These are phyloP conservation scores for Sycophila texana DNA, from an alignment of 2,888 invertebrate species.

Conservation along the genomic window DNA sequence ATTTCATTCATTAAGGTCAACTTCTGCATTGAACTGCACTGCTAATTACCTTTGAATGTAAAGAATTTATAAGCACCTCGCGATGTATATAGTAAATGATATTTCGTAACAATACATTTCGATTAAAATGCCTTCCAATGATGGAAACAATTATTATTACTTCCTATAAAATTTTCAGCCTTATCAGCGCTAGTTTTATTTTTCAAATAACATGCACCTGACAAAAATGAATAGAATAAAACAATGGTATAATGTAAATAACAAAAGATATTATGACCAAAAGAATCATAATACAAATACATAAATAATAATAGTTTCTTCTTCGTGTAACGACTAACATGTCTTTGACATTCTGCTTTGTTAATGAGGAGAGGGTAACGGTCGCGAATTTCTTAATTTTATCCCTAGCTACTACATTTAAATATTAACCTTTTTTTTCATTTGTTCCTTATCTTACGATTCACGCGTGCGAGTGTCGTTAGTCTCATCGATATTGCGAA, in stretches of 20 bases:
- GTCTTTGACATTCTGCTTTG: constrained; percentile 43
- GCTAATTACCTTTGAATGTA: constrained; percentile 16
- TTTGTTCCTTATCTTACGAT: constrained; percentile 55
- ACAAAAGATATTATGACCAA: constrained; percentile 51
- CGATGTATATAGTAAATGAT: constrained; percentile 41
- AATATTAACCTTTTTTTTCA: constrained; percentile 58
- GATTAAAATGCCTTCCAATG: constrained; percentile 38
- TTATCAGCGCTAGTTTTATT: constrained; percentile 30
- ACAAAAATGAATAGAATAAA: constrained; percentile 20
- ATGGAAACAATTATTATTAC: constrained; percentile 23
- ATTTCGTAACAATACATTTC: constrained; percentile 21
- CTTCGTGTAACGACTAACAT: constrained; percentile 36
- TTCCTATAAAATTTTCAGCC: constrained; percentile 44
- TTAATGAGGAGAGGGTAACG: constrained; percentile 49
- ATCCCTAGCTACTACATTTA: constrained; percentile 63
- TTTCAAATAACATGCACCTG: constrained; percentile 29
- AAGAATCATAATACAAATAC: constrained; percentile 48
- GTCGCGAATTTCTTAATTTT: constrained; percentile 56
- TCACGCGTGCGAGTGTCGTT: constrained; percentile 51
- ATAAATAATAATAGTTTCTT: constrained; percentile 39
- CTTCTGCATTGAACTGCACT: constrained; percentile 24
- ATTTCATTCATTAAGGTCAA: constrained; percentile 33
- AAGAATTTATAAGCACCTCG: constrained; percentile 33
- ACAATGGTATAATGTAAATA: constrained; percentile 42
- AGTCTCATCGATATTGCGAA: constrained; percentile 50